Percentiles rank a stretch among this genome's conserved stretches.
Evolutionary conservation across 2,888 invertebrate species (phyloP).

Genomic region (Drosophila basisetae): DNA sequence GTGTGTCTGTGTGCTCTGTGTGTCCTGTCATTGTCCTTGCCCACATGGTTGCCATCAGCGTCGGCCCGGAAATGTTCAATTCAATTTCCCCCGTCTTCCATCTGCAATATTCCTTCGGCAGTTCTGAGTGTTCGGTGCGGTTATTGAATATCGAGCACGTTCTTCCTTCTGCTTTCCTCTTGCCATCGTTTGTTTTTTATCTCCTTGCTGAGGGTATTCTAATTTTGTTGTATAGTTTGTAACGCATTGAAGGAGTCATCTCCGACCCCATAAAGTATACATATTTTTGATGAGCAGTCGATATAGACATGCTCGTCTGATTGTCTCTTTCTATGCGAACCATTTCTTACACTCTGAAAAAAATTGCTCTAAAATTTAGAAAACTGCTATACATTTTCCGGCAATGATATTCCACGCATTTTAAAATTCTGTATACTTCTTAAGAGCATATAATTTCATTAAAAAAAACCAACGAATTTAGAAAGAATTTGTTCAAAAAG

Average conservation of each 20-base stretch:
- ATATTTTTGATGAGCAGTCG: not conserved
- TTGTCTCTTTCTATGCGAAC: not conserved
- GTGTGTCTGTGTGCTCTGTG: conserved; percentile 23
- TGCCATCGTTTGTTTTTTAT: not conserved
- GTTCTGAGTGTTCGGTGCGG: conserved; percentile 51
- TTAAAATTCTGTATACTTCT: too few species aligned
- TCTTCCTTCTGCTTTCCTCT: conserved; percentile 10
- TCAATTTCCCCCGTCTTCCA: conserved; percentile 59
- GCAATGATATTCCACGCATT: not conserved
- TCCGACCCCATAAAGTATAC: not conserved
- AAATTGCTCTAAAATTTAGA: too few species aligned
- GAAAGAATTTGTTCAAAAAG: not conserved
- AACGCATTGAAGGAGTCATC: not conserved
- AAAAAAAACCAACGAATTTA: too few species aligned
- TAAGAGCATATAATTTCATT: not conserved
- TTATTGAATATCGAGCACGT: conserved; percentile 78
- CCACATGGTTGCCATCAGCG: conserved; percentile 65
- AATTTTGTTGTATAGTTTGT: not conserved
- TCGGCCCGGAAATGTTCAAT: conserved; percentile 74
- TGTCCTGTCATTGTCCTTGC: conserved; percentile 49
- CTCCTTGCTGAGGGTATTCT: not conserved
- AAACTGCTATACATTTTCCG: not conserved
- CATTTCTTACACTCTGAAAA: not conserved
- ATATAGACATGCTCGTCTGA: not conserved
- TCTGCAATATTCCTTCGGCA: conserved; percentile 27